Conservation (phyloP, 2,113 vertebrate species). For the Caracal caracal region DNA sequence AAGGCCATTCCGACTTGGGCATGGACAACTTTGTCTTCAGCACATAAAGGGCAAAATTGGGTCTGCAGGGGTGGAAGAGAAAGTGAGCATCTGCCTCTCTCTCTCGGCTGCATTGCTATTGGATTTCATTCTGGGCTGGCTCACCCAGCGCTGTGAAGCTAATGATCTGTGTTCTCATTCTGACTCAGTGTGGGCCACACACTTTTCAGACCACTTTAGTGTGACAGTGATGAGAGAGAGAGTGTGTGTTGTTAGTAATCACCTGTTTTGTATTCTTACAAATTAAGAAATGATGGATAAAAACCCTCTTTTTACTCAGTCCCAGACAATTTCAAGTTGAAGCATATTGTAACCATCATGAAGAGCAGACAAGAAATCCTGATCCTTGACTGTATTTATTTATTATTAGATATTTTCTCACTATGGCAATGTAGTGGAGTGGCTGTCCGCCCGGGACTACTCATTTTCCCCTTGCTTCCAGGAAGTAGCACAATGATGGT, state of each 20-base stretch:
- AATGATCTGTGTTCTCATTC: constrained; percentile 21
- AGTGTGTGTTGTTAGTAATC: background rate
- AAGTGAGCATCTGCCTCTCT: background rate
- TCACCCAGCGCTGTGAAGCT: background rate
- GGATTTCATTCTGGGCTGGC: background rate
- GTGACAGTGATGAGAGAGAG: background rate
- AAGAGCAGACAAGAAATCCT: background rate
- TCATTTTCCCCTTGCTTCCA: constrained; percentile 56
- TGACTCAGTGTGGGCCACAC: background rate
- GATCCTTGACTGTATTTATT: constrained; percentile 17
- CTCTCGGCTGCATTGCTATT: background rate
- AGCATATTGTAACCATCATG: background rate
- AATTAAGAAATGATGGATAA: background rate
- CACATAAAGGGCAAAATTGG: background rate
- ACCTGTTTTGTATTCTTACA: constrained; percentile 43
- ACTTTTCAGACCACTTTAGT: background rate
- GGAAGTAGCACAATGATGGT: constrained; percentile 68
- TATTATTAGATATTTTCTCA: constrained; percentile 28
- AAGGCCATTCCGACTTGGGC: background rate
- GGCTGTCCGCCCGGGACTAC: constrained; percentile 19
- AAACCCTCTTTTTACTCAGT: background rate
- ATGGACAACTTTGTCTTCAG: background rate
- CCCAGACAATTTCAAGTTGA: background rate
- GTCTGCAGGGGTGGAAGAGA: background rate
- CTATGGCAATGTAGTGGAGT: constrained; percentile 8